phyloP scores from a whole-genome alignment of 2,797 vertebrate genomes.

The Borostomias antarcticus region DNA sequence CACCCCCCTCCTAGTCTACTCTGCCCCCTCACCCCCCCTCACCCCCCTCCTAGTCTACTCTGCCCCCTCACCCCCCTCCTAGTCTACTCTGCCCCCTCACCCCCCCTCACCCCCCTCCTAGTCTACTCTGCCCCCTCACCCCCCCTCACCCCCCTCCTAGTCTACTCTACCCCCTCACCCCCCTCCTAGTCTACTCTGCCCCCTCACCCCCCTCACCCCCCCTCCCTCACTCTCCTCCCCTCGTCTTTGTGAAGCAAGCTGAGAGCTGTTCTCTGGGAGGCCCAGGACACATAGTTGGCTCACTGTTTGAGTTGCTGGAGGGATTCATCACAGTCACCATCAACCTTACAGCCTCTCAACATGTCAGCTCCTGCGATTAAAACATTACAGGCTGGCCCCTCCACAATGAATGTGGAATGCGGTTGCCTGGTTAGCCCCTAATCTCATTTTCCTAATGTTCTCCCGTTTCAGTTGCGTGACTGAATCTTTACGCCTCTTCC shows the following conservation, averaged over 20 bases:
- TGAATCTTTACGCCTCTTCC: not conserved
- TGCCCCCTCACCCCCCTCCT: not conserved
- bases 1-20: too few relatives aligned
- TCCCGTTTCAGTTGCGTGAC: not conserved
- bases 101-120: not conserved
- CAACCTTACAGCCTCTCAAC: not conserved
- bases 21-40: not conserved
- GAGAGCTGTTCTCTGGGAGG: not conserved
- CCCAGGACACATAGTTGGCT: not conserved
- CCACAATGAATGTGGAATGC: not conserved
- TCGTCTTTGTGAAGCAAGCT: constrained; percentile 6
- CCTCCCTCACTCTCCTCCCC: not conserved
- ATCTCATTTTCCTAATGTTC: not conserved
- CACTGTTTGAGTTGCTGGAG: not conserved
- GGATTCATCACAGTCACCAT: constrained; percentile 1
- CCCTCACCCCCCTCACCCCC: not conserved
- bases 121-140: not conserved
- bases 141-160: not conserved
- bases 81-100: not conserved
- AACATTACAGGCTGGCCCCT: not conserved
- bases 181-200: not conserved
- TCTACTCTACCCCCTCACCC: not conserved
- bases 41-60: not conserved
- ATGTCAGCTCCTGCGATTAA: not conserved
- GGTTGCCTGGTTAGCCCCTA: not conserved